Conservation (phyloP, 1,140 invertebrate genomes). For the Spodoptera frugiperda region DNA sequence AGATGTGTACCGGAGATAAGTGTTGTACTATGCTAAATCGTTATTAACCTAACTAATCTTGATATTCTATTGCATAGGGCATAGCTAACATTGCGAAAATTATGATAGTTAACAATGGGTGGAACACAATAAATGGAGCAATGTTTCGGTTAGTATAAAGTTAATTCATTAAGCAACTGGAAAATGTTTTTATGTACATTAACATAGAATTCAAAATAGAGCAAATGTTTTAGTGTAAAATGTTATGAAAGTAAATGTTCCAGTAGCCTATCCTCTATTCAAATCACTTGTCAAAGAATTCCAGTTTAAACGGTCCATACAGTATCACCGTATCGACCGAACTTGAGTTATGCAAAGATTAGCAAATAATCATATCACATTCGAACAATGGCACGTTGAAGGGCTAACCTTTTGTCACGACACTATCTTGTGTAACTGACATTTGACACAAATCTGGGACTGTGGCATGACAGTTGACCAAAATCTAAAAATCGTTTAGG, state of each 20-base stretch:
- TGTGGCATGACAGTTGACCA: not conserved
- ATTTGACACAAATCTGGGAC: slow-evolving; percentile 4
- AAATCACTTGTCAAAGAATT: too few species aligned
- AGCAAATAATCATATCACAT: slow-evolving; percentile 36
- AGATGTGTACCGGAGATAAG: slow-evolving; percentile 32
- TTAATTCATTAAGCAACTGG: not conserved
- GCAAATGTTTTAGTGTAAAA: not conserved
- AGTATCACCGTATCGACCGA: not conserved
- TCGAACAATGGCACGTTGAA: slow-evolving; percentile 18
- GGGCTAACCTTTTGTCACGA: slow-evolving; percentile 16
- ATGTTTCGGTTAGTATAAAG: not conserved
- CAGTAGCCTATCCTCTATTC: too few species aligned
- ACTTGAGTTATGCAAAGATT: not conserved
- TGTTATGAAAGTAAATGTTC: not conserved
- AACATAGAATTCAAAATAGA: too few species aligned
- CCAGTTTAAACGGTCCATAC: not conserved
- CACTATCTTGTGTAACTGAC: slow-evolving; percentile 1
- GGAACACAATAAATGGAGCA: not conserved
- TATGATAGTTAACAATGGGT: slow-evolving; percentile 12
- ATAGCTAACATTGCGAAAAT: slow-evolving; percentile 23
- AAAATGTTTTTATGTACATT: too few species aligned
- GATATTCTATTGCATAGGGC: slow-evolving; percentile 34
- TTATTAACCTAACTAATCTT: slow-evolving; percentile 44
- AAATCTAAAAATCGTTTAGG: not conserved
- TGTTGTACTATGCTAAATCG: slow-evolving; percentile 38